Evolutionary conservation across 2,797 vertebrate species (phyloP).

Genomic region (Lepus townsendii): DNA sequence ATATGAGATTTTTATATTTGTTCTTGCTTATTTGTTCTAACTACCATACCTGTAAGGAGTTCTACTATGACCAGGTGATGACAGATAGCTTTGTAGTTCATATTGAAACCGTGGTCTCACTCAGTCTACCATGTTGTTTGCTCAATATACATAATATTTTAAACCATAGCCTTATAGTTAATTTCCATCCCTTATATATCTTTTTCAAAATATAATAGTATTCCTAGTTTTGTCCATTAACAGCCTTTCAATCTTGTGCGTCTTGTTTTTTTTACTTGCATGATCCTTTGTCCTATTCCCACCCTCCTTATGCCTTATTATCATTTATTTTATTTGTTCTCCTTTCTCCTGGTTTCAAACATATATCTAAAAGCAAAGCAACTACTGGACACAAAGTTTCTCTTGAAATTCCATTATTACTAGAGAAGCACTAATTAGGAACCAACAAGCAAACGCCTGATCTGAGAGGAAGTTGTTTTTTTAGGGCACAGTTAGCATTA

Average conservation of each 20-base stretch:
- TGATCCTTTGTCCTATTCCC: not conserved
- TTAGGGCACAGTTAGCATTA: conserved; percentile 38
- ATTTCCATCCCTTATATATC: not conserved
- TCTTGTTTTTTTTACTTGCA: not conserved
- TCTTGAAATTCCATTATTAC: conserved; percentile 9
- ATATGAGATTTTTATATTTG: not conserved
- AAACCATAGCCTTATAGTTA: not conserved
- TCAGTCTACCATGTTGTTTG: not conserved
- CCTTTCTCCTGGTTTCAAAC: not conserved
- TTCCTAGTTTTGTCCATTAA: not conserved
- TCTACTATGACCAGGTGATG: not conserved
- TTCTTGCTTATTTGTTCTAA: conserved; percentile 1
- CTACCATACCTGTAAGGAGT: not conserved
- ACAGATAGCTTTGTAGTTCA: not conserved
- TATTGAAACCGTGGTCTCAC: not conserved
- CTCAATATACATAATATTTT: not conserved
- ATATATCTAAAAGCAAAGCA: not conserved
- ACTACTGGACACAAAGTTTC: not conserved
- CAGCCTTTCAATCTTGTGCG: not conserved
- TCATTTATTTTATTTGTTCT: not conserved
- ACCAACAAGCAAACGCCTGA: not conserved
- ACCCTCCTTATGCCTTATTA: not conserved
- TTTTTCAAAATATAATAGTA: not conserved
- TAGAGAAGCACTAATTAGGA: conserved; percentile 25
- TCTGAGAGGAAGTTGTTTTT: conserved; percentile 31